These are phyloP conservation scores for Neostethus bicornis DNA, from an alignment of 2,797 vertebrate genomes.

Conservation along the genomic window DNA sequence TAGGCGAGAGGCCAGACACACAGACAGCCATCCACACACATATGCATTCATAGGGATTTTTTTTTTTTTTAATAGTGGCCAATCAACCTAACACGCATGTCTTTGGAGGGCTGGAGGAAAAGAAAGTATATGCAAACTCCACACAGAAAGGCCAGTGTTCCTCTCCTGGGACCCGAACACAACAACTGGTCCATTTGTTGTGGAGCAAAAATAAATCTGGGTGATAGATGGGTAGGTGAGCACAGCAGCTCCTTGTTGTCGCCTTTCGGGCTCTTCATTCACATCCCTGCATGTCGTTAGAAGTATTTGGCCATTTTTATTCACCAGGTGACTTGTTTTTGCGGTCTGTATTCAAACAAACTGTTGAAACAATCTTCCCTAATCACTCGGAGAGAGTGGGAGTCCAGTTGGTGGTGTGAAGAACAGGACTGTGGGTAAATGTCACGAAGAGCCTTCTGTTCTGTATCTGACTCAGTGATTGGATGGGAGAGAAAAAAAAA, in stretches of 20 bases:
- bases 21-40: too few relatives aligned
- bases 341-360: constrained; percentile 52
- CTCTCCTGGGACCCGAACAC: too few relatives aligned
- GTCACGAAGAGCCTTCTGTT: constrained; percentile 80
- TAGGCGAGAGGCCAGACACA: too few relatives aligned
- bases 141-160: too few relatives aligned
- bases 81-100: too few relatives aligned
- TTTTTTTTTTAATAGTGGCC: too few relatives aligned
- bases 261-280: constrained; percentile 33
- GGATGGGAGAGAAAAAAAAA: constrained; percentile 2
- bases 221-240: constrained; percentile 9
- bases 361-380: constrained; percentile 58
- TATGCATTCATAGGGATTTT: too few relatives aligned
- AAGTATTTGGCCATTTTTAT: constrained; percentile 45
- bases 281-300: constrained; percentile 34
- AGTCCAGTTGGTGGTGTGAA: constrained; percentile 81
- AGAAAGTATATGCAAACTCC: too few relatives aligned
- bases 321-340: constrained; percentile 59
- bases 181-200: too few relatives aligned
- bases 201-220: background rate
- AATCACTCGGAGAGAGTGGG: constrained; percentile 74
- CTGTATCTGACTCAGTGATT: constrained; percentile 71
- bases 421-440: constrained; percentile 82
- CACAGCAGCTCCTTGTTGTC: constrained; percentile 46
- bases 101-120: too few relatives aligned